phyloP scores from a whole-genome alignment of 1,140 invertebrate species.

The Ceratosolen fusciceps region DNA sequence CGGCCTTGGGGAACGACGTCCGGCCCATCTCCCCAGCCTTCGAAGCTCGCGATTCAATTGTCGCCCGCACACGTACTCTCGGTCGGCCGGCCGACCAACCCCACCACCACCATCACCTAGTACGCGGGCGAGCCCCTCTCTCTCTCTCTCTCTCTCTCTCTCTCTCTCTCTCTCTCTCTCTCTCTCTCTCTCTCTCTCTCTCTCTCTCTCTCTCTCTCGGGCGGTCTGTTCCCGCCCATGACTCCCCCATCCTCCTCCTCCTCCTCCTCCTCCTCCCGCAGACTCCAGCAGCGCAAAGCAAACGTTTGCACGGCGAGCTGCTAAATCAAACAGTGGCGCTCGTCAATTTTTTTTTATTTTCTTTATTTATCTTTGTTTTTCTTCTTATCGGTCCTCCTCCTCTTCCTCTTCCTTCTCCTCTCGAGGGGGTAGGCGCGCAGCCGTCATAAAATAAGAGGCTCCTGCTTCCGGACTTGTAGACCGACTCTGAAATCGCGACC shows the following conservation, averaged over 20 bases:
- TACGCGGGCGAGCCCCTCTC: too few species aligned
- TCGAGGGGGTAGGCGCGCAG: not conserved
- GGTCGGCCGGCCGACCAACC: not conserved
- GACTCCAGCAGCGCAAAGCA: not conserved
- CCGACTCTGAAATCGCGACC: not conserved
- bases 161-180: too few species aligned
- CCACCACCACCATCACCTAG: too few species aligned
- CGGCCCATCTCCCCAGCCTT: not conserved
- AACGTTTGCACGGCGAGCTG: slow-evolving; percentile 22
- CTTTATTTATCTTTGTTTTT: too few species aligned
- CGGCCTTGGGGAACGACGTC: not conserved
- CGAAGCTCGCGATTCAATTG: not conserved
- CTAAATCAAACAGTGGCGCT: slow-evolving; percentile 11
- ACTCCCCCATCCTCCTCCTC: too few species aligned
- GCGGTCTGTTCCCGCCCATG: too few species aligned
- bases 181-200: too few species aligned
- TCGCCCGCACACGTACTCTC: not conserved
- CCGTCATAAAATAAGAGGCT: not conserved
- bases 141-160: too few species aligned
- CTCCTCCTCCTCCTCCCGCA: too few species aligned
- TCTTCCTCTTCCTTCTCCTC: not conserved
- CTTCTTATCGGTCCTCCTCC: too few species aligned
- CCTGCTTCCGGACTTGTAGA: not conserved
- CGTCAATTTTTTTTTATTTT: slow-evolving; percentile 6
- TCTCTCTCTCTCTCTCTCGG: too few species aligned